A percentile compares a stretch with the other conserved stretches of the same genome.
Evolutionary conservation across 2,888 invertebrate genomes (phyloP).

Genomic region (Ptilodon capucinus): DNA sequence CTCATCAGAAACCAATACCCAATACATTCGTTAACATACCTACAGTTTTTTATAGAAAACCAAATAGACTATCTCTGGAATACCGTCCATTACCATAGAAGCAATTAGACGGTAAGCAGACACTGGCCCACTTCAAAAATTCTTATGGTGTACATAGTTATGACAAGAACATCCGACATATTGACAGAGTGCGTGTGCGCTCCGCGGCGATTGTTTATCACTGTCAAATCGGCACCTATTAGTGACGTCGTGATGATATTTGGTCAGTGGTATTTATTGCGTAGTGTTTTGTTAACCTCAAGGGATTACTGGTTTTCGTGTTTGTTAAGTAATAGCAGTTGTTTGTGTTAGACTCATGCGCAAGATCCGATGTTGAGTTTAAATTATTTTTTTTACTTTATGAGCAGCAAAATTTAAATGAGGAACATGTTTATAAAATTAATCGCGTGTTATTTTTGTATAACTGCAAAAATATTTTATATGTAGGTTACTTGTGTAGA

Average conservation of each 20-base stretch:
- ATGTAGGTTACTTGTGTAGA: no score
- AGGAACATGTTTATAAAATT: no score
- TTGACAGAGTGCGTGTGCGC: constrained; percentile 57
- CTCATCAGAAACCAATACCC: no score
- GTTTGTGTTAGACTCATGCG: constrained; percentile 55
- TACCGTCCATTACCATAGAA: not conserved
- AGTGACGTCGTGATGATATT: constrained; percentile 61
- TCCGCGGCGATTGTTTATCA: constrained; percentile 49
- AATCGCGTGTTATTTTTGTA: no score
- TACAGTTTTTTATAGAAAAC: not conserved
- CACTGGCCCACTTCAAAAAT: constrained; percentile 18
- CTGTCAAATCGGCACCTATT: constrained; percentile 71
- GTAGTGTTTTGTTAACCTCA: constrained; percentile 78
- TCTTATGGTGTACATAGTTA: constrained; percentile 32
- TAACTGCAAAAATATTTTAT: no score
- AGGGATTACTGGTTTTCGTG: constrained; percentile 74
- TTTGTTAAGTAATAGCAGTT: constrained; percentile 73
- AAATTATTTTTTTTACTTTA: constrained; percentile 18
- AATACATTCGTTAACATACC: not conserved
- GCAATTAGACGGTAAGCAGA: constrained; percentile 4
- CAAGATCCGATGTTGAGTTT: constrained; percentile 35
- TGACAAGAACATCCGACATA: constrained; percentile 49
- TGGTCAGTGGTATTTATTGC: constrained; percentile 69
- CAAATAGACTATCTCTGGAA: not conserved
- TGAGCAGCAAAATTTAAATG: no score